A percentile compares a stretch with the other conserved stretches of the same genome.
These are phyloP conservation scores for Agapornis canus DNA, from an alignment of 2,797 vertebrate species.

Conservation along the genomic window DNA sequence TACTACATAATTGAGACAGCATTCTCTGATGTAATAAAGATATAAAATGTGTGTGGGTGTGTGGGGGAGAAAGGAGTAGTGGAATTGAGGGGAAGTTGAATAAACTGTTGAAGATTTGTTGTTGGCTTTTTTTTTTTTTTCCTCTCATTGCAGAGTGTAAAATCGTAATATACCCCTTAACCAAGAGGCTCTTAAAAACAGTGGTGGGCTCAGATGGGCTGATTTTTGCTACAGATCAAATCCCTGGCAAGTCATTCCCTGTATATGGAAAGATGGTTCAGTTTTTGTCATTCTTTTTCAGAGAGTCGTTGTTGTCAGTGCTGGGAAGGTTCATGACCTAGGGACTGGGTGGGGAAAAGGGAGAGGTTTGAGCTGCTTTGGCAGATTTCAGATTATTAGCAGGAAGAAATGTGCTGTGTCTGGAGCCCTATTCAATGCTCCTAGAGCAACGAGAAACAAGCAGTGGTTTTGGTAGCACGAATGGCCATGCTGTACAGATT, in stretches of 20 bases:
- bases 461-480: not conserved
- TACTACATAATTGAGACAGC: constrained; percentile 40
- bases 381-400: constrained; percentile 46
- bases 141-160: not conserved
- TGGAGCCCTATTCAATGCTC: not conserved
- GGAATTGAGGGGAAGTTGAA: constrained; percentile 41
- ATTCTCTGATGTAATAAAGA: constrained; percentile 65
- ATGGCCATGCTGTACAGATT: not conserved
- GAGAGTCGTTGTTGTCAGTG: constrained; percentile 40
- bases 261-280: constrained; percentile 27
- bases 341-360: constrained; percentile 71
- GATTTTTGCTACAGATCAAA: constrained; percentile 23
- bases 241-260: constrained; percentile 24
- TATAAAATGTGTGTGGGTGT: constrained; percentile 50
- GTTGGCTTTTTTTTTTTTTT: not conserved
- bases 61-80: not conserved
- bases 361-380: constrained; percentile 60
- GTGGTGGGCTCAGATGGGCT: constrained; percentile 26
- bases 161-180: not conserved
- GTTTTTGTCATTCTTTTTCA: constrained; percentile 65
- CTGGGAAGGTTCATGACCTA: constrained; percentile 65
- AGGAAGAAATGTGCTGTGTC: constrained; percentile 45
- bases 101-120: constrained; percentile 1
- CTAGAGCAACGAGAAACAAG: not conserved
- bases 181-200: constrained; percentile 32